These are phyloP conservation scores for Morelia viridis DNA, from an alignment of 2,797 vertebrate genomes.

Conservation along the genomic window DNA sequence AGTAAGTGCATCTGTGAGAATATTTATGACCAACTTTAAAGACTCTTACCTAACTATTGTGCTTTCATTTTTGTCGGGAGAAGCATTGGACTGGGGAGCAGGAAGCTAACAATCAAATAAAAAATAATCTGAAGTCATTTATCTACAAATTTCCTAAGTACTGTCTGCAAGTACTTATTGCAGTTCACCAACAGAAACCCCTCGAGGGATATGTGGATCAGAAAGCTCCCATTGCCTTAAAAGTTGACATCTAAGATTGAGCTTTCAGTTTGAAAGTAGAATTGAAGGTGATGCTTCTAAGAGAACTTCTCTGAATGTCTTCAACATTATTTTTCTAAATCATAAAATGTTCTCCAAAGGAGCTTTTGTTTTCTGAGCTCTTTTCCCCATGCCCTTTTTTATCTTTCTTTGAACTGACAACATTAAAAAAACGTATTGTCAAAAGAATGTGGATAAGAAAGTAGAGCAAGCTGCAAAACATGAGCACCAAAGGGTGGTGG, in stretches of 20 bases:
- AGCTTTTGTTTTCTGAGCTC: slow-evolving; percentile 22
- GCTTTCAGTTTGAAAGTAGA: slow-evolving; percentile 17
- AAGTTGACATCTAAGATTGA: neutral
- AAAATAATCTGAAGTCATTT: neutral
- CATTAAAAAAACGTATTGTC: neutral
- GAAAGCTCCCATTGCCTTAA: neutral
- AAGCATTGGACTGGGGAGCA: neutral
- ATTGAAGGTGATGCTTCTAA: slow-evolving; percentile 7
- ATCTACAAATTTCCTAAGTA: slow-evolving; percentile 20
- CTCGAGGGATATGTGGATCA: neutral
- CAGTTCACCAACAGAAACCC: neutral
- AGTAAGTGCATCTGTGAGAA: neutral
- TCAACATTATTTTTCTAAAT: neutral
- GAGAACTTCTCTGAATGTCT: neutral
- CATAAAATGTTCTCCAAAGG: slow-evolving; percentile 2
- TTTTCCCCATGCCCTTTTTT: slow-evolving; percentile 16
- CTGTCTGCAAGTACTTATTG: neutral
- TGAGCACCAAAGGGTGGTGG: too few species aligned
- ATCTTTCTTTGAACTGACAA: neutral
- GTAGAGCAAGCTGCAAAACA: neutral
- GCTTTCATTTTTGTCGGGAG: neutral
- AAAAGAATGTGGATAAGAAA: neutral
- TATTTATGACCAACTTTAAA: neutral
- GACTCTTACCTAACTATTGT: neutral
- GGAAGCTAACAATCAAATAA: neutral